phyloP scores from a whole-genome alignment of 2,113 vertebrate species.

The Gasterosteus nipponicus region DNA sequence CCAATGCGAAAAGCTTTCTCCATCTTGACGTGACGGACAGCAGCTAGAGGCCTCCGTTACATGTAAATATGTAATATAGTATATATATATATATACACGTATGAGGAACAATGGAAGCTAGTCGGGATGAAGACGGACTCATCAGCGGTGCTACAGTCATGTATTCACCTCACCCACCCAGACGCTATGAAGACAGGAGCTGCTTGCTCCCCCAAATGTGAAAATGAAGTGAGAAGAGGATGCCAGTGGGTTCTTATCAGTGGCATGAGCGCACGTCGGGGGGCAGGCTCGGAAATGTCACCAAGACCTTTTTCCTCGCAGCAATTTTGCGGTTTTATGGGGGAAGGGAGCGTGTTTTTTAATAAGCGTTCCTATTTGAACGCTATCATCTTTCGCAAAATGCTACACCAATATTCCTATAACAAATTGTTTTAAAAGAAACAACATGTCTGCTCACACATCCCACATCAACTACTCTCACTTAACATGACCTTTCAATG shows the following conservation, averaged over 20 bases:
- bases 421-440: not conserved
- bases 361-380: no score
- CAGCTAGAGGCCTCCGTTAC: no score
- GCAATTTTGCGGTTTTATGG: slow-evolving; percentile 26
- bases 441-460: no score
- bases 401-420: not conserved
- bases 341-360: no score
- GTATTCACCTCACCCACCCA: not conserved
- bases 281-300: slow-evolving; percentile 54
- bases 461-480: no score
- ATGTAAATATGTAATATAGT: no score
- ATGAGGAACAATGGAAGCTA: no score
- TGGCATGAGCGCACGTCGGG: slow-evolving; percentile 39
- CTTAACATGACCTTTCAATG: not conserved
- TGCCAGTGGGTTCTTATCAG: not conserved
- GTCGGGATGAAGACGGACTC: no score
- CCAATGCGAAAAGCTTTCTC: no score
- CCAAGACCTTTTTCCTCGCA: slow-evolving; percentile 46
- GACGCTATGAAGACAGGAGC: not conserved
- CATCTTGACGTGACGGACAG: no score
- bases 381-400: not conserved
- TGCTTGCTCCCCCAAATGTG: not conserved
- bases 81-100: no score
- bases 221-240: slow-evolving; percentile 27
- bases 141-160: no score